Evolutionary conservation across 2,888 invertebrate genomes (phyloP), one percentile per base, ranked within the genome.

Genomic region (Hemaris fuciformis): DNA sequence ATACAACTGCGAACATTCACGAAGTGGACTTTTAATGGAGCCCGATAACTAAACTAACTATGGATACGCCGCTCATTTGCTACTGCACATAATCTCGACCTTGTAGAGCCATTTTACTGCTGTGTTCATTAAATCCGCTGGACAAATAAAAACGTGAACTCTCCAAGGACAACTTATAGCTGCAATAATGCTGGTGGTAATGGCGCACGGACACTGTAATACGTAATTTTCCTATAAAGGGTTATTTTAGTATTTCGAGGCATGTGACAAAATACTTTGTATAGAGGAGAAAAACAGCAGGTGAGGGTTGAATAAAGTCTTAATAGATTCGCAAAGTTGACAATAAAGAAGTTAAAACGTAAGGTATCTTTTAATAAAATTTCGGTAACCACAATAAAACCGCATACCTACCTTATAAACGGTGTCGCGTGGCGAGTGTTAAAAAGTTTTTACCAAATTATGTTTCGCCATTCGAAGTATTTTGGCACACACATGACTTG

Each of bases 381-480:
- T 89, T 88, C 72, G 82, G 83, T 77, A 84, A 91, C 89, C 89
- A 76, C 89, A 87, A 85, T 81, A 81, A 84, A 90, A 88, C 90
- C 89, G 80, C 89, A 87, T 74, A 69, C 74, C 71, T 74, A 69
- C 74, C 71, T 75, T 77, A 85, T 83, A 79, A 84, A 78, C 80
- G 77, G 77, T 84, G 88, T 84, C 89, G 81, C 86, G 81, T 84
- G 86, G 83, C 72, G 71, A 72, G 73, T 71, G 68, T 74, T 76
- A 81, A 83, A 83, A 80, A 82, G 77, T 84, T 53, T 84, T 85
- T 81, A 84, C 82, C 79, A 72, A 84, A 83, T 78, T 80, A 77
- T 74, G 65, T 68, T 66, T 67, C 70, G 68, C 71, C 77, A 80
- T 81, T 82, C 67, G 76, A 80, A 78, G 72, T 66, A 76, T 80